Evolutionary conservation across 2,888 invertebrate species (phyloP), one percentile per base, ranked within the genome.

Genomic region (Chymomyza amoena): DNA sequence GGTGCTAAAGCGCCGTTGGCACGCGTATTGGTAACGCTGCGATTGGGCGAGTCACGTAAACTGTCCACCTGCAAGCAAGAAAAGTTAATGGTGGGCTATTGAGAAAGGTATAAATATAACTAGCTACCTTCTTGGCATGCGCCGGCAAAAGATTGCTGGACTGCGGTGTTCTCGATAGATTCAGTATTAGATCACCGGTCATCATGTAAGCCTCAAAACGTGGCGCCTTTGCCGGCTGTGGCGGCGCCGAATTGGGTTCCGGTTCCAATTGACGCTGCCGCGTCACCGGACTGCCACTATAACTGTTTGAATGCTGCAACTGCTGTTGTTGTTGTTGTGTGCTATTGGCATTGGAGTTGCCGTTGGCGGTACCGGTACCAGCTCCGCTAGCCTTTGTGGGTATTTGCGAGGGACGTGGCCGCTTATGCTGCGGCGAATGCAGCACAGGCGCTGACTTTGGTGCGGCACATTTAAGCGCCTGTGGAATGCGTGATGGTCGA

Each of bases 181-280:
- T 98, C 84, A 98, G 94, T 91, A 98, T 98, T 89, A 98, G 95
- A 92, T 98, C 98, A 60, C 98, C 98, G 39, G 98, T 98, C 98
- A 98, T 98, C 95, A 98, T 97, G 93, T 97, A 98, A 69, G 97
- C 97, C 92, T 97, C 97, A 92, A 96, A 97, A 92, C 96, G 91
- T 62, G 90, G 90, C 68, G 92, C 90, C 77, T 92, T 92, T 32
- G 89, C 86, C 54, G 90, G 90, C 70, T 90, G 89, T 50, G 90
- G 91, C 64, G 90, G 91, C 67, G 91, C 90, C 67, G 90, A 89
- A 63, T 87, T 88, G 4, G 90, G 90, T 64, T 90, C 90, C 25
- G 84, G 79, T 32, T 89, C 88, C 6, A 61, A 70, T 52, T 77
- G 72, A 28, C 81, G 78, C 51, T 81, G 87, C 45, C 88, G 77